Conservation (phyloP, 2,797 vertebrate species). For the Microctenopoma stevenorrisi region DNA sequence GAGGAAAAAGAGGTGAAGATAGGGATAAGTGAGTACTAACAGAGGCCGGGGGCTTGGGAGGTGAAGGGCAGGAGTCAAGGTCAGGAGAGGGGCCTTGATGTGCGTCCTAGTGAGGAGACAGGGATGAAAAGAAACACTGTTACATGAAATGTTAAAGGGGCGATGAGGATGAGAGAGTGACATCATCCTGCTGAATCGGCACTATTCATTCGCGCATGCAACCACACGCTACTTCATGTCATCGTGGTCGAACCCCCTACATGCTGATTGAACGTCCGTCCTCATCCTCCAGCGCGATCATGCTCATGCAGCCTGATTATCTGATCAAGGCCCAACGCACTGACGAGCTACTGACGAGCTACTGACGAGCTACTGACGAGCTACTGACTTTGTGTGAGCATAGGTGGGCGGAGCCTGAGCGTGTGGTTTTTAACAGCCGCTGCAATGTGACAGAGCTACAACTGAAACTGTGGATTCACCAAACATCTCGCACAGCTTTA, state of each 20-base stretch:
- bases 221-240: neutral
- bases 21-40: conserved; percentile 86
- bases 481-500: neutral
- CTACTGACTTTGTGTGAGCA: conserved; percentile 79
- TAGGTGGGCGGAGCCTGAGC: conserved; percentile 65
- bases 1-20: neutral
- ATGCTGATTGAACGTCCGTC: conserved; percentile 4
- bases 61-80: conserved; percentile 91
- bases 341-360: no score
- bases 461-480: conserved; percentile 38
- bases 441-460: conserved; percentile 68
- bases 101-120: conserved; percentile 87
- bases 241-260: neutral
- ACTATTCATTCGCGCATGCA: conserved; percentile 33
- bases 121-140: conserved; percentile 35
- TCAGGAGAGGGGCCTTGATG: conserved; percentile 86
- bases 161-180: conserved; percentile 28
- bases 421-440: conserved; percentile 70
- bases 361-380: neutral
- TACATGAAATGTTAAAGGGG: conserved; percentile 57
- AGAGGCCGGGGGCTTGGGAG: conserved; percentile 91
- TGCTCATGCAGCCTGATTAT: conserved; percentile 52
- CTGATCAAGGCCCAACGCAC: neutral
- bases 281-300: conserved; percentile 17
- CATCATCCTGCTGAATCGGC: conserved; percentile 23